Percentiles rank a stretch among this genome's conserved stretches.
Evolutionary conservation across 2,113 vertebrate genomes (phyloP).

Genomic region (Nothoprocta perdicaria): DNA sequence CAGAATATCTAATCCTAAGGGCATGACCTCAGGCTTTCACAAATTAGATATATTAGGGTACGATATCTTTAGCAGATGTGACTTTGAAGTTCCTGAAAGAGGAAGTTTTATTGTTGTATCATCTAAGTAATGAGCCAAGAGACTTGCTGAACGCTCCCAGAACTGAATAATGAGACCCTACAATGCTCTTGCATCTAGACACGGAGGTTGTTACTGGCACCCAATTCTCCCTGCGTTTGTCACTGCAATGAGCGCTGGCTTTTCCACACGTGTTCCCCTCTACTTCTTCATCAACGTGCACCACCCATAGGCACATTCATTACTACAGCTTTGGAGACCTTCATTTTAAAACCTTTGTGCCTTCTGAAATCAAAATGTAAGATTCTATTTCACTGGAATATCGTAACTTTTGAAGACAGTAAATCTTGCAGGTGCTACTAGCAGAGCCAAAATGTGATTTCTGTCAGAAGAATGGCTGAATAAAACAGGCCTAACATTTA

Average conservation of each 20-base stretch:
- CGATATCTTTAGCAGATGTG: conserved; percentile 28
- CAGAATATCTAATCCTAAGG: conserved; percentile 24
- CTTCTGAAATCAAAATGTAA: conserved; percentile 26
- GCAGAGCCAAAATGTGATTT: not conserved
- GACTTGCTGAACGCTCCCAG: not conserved
- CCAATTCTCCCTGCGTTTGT: not conserved
- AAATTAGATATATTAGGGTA: conserved; percentile 42
- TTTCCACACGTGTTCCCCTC: not conserved
- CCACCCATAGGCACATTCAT: not conserved
- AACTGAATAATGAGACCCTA: not conserved
- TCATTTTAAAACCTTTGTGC: conserved; percentile 12
- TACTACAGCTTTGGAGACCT: not conserved
- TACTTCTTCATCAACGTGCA: not conserved
- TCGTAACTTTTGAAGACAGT: conserved; percentile 5
- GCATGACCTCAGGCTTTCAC: conserved; percentile 63
- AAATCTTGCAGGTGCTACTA: conserved; percentile 35
- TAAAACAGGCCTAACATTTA: not conserved
- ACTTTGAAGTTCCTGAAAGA: conserved; percentile 42
- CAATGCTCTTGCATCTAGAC: not conserved
- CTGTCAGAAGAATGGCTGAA: not conserved
- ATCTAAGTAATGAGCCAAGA: not conserved
- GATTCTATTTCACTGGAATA: conserved; percentile 15
- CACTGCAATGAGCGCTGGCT: not conserved
- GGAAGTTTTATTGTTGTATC: conserved; percentile 8
- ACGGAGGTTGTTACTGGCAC: not conserved